phyloP scores from a whole-genome alignment of 2,113 vertebrate genomes.

The Archocentrus centrarchus region DNA sequence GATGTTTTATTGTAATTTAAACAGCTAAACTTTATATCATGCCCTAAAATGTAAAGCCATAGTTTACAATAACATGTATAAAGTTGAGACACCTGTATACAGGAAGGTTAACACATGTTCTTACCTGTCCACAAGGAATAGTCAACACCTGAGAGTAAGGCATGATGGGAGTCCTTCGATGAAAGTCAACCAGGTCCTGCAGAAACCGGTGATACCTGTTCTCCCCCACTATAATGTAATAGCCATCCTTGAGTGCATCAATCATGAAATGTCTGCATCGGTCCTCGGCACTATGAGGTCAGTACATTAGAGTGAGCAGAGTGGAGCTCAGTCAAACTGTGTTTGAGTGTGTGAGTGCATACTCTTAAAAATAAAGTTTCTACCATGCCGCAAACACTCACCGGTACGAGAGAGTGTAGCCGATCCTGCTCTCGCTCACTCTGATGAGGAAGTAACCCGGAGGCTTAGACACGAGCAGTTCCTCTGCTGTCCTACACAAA shows the following conservation, averaged over 20 bases:
- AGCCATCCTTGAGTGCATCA: slow-evolving; percentile 71
- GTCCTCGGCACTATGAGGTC: slow-evolving; percentile 62
- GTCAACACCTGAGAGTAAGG: slow-evolving; percentile 80
- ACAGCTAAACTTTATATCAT: not conserved
- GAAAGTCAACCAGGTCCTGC: slow-evolving; percentile 82
- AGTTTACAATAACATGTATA: not conserved
- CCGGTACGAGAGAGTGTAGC: slow-evolving; percentile 87
- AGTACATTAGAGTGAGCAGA: not conserved
- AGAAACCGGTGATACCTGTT: slow-evolving; percentile 68
- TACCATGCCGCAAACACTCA: slow-evolving; percentile 59
- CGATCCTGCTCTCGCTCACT: slow-evolving; percentile 86
- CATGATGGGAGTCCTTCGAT: slow-evolving; percentile 73
- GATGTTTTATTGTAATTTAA: not conserved
- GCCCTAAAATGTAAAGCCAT: not conserved
- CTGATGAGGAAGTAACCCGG: slow-evolving; percentile 86
- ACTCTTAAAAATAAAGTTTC: not conserved
- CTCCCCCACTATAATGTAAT: slow-evolving; percentile 79
- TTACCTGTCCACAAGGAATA: slow-evolving; percentile 82
- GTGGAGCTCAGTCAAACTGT: not conserved
- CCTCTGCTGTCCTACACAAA: slow-evolving; percentile 80
- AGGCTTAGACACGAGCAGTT: slow-evolving; percentile 76
- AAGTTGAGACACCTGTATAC: not conserved
- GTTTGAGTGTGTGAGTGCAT: not conserved
- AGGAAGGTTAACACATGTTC: not conserved
- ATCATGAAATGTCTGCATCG: slow-evolving; percentile 87